phyloP scores from a whole-genome alignment of 2,797 vertebrate genomes.

The Cygnus olor region DNA sequence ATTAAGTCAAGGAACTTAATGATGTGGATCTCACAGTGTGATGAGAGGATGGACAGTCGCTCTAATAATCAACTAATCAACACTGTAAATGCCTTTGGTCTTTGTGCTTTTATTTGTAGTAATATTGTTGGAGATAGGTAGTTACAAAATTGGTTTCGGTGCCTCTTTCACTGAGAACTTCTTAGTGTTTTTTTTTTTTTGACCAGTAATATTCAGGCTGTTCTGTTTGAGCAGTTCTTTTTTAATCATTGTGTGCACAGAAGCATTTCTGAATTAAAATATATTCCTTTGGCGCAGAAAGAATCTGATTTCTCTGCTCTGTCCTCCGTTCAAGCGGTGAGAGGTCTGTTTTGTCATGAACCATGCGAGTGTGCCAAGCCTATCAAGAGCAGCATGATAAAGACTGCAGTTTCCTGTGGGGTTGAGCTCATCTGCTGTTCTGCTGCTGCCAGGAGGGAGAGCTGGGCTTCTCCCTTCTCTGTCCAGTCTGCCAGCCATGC shows the following conservation, averaged over 20 bases:
- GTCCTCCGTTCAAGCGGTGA: not conserved
- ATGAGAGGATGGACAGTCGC: not conserved
- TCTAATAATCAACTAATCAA: not conserved
- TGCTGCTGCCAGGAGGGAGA: not conserved
- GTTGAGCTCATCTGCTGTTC: not conserved
- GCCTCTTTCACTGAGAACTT: not conserved
- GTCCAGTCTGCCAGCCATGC: not conserved
- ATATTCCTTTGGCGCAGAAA: not conserved
- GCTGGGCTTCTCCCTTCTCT: not conserved
- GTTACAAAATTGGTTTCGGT: not conserved
- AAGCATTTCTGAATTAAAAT: not conserved
- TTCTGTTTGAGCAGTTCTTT: not conserved
- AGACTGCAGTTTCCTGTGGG: not conserved
- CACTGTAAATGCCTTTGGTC: not conserved
- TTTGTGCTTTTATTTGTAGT: not conserved
- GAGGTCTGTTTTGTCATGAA: not conserved
- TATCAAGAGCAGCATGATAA: not conserved
- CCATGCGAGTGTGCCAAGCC: not conserved
- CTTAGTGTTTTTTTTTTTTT: not conserved
- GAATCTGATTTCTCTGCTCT: not conserved
- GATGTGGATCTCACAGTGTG: not conserved
- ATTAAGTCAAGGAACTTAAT: not conserved
- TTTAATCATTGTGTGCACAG: not conserved
- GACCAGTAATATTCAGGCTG: not conserved
- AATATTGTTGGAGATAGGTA: not conserved